Evolutionary conservation across 2,888 invertebrate genomes (phyloP).

Genomic region (Synanthedon myopaeformis): DNA sequence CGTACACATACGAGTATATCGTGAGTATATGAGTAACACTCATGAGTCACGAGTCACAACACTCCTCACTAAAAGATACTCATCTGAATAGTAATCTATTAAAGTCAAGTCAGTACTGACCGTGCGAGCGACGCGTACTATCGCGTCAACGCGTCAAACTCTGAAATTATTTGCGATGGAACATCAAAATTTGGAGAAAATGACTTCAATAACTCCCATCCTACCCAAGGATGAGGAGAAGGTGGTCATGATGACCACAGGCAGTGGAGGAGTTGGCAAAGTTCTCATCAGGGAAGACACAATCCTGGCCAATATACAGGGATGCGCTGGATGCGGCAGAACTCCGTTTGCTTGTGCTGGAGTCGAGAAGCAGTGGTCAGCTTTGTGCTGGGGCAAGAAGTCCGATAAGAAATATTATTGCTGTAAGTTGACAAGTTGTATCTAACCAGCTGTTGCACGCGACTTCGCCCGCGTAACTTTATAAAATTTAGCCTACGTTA

Average conservation of each 20-base stretch:
- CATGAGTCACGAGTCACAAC: too few species aligned
- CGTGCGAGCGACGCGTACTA: neutral
- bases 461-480: too few species aligned
- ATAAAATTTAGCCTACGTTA: too few species aligned
- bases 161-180: constrained; percentile 16
- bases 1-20: too few species aligned
- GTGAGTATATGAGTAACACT: too few species aligned
- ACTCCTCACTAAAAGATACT: neutral
- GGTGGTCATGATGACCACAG: constrained; percentile 25
- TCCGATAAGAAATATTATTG: constrained; percentile 51
- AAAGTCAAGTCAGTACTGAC: neutral
- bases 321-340: constrained; percentile 48
- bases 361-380: constrained; percentile 49
- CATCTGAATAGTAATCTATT: neutral
- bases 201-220: constrained; percentile 23
- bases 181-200: constrained; percentile 22
- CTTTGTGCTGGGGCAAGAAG: constrained; percentile 53
- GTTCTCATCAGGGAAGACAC: constrained; percentile 54
- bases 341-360: constrained; percentile 47
- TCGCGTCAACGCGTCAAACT: neutral
- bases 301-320: constrained; percentile 38
- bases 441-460: too few species aligned
- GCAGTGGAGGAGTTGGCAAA: constrained; percentile 27
- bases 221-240: constrained; percentile 29
- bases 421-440: constrained; percentile 29